These are phyloP conservation scores for Cartodere bifasciata DNA, from an alignment of 2,888 invertebrate genomes.

Conservation along the genomic window DNA sequence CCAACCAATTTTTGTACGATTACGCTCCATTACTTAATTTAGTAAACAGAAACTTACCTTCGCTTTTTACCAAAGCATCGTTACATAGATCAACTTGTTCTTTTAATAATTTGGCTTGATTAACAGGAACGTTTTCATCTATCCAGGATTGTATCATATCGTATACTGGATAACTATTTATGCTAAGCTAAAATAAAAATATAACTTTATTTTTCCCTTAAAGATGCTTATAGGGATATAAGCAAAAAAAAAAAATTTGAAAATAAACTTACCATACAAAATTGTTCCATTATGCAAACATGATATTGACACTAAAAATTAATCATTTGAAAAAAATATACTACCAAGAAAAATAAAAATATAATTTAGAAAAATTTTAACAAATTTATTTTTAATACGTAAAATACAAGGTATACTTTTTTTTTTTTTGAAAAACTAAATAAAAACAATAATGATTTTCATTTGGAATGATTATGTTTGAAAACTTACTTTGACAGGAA, in stretches of 20 bases:
- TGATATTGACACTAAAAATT: slow-evolving; percentile 22
- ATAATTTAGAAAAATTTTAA: no score
- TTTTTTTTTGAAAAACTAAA: no score
- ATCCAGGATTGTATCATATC: slow-evolving; percentile 24
- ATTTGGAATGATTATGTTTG: no score
- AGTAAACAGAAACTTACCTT: slow-evolving; percentile 13
- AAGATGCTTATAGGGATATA: neutral
- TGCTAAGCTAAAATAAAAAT: slow-evolving; percentile 21
- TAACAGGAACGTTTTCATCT: slow-evolving; percentile 21
- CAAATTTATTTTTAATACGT: no score
- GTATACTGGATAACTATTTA: slow-evolving; percentile 20
- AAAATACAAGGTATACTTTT: no score
- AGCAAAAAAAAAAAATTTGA: neutral
- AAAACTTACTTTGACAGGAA: slow-evolving; percentile 24
- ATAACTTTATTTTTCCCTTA: neutral
- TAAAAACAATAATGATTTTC: no score
- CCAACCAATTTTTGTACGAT: no score
- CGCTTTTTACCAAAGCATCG: slow-evolving; percentile 17
- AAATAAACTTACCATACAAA: slow-evolving; percentile 20
- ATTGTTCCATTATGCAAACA: slow-evolving; percentile 18
- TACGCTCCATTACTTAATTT: no score
- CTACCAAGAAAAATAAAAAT: neutral
- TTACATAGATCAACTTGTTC: slow-evolving; percentile 19
- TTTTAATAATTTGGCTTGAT: slow-evolving; percentile 19
- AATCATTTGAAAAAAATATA: slow-evolving; percentile 6